A percentile compares a stretch with the other conserved stretches of the same genome.
These are phyloP conservation scores for Pyrrhia umbra DNA, from an alignment of 2,888 invertebrate species.

Conservation along the genomic window DNA sequence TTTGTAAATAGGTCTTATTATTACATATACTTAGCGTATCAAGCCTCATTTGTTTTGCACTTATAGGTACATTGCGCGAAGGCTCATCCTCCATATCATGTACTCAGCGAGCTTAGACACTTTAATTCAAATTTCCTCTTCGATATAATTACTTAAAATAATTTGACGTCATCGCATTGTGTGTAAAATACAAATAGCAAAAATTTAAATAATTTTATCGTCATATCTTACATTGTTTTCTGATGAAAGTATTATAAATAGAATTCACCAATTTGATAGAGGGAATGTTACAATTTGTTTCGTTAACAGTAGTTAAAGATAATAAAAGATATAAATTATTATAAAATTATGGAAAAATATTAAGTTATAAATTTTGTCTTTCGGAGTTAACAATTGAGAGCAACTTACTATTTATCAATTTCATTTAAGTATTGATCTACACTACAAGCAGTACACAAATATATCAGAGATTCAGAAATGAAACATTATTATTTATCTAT, in stretches of 20 bases:
- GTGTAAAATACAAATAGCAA: constrained; percentile 26
- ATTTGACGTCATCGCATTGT: constrained; percentile 23
- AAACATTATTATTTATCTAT: constrained; percentile 4
- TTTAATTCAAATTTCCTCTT: constrained; percentile 25
- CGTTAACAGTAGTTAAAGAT: too few species aligned
- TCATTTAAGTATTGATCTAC: constrained; percentile 34
- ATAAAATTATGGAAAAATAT: background rate
- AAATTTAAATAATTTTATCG: constrained; percentile 1
- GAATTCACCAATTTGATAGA: too few species aligned
- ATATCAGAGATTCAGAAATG: constrained; percentile 12
- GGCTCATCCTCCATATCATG: constrained; percentile 45
- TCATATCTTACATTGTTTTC: background rate
- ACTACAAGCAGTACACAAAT: constrained; percentile 57
- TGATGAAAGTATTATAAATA: constrained; percentile 12
- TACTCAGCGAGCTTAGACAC: constrained; percentile 31
- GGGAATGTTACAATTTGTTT: too few species aligned
- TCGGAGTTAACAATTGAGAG: background rate
- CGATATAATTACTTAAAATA: constrained; percentile 25
- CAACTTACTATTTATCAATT: constrained; percentile 16
- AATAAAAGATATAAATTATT: background rate
- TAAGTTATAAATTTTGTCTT: background rate
- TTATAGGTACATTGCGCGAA: constrained; percentile 42
- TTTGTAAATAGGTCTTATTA: too few species aligned
- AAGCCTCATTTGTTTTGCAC: too few species aligned
- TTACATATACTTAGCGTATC: too few species aligned